Conservation (phyloP, 2,113 vertebrate genomes). For the Protobothrops flavoviridis region DNA sequence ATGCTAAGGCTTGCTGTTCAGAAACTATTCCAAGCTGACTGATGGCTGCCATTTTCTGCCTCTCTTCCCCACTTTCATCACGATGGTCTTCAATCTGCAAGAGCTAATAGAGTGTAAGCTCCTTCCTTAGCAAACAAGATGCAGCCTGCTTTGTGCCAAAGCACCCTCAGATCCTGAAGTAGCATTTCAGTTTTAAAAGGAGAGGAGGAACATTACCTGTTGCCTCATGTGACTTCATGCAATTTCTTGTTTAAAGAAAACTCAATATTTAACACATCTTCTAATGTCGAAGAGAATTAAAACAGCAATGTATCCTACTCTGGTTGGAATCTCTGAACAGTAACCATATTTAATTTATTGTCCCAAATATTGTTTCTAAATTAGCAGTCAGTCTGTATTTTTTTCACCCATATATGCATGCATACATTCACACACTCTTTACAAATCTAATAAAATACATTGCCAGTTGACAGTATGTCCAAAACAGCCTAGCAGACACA, state of each 20-base stretch:
- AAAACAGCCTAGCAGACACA: slow-evolving; percentile 46
- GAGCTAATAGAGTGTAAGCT: background rate
- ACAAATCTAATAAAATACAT: slow-evolving; percentile 42
- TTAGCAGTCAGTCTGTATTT: slow-evolving; percentile 40
- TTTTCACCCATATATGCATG: background rate
- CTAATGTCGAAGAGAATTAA: background rate
- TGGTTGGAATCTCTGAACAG: background rate
- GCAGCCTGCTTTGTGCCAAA: background rate
- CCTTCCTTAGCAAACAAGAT: background rate
- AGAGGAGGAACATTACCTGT: background rate
- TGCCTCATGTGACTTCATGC: background rate
- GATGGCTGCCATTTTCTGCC: background rate
- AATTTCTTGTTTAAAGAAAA: background rate
- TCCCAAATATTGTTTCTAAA: slow-evolving; percentile 55
- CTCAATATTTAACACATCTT: background rate
- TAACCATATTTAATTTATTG: slow-evolving; percentile 46
- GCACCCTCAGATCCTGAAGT: background rate
- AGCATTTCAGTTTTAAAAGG: background rate
- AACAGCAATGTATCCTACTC: background rate
- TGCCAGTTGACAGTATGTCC: slow-evolving; percentile 54
- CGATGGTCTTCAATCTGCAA: background rate
- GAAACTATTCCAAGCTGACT: background rate
- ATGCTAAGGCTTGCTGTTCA: background rate
- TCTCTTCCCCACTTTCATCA: background rate
- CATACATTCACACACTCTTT: slow-evolving; percentile 33